Percentiles rank a stretch among this genome's conserved stretches.
phyloP scores from a whole-genome alignment of 2,113 vertebrate genomes.

The Ictalurus furcatus region DNA sequence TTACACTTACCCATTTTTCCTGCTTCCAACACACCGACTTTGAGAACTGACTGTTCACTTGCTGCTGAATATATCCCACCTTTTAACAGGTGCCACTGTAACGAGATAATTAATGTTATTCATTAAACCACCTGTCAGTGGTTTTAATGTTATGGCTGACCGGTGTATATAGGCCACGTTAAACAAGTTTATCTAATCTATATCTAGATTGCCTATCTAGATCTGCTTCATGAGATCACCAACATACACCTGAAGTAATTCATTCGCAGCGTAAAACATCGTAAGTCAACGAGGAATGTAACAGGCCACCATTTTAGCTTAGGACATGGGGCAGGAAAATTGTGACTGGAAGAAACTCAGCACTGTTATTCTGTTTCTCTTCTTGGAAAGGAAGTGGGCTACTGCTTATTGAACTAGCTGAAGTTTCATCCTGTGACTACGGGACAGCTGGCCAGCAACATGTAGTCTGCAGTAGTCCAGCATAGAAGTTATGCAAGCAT shows the following conservation, averaged over 20 bases:
- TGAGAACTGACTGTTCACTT: too few relatives aligned
- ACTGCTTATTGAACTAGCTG: background rate
- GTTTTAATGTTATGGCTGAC: too few relatives aligned
- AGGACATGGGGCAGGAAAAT: background rate
- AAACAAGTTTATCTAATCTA: background rate
- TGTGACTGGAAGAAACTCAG: background rate
- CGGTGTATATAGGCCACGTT: too few relatives aligned
- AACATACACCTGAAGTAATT: background rate
- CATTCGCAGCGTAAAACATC: background rate
- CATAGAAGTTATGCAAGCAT: background rate
- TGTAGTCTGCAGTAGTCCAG: background rate
- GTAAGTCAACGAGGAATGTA: background rate
- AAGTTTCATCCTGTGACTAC: background rate
- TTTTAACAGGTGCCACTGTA: too few relatives aligned
- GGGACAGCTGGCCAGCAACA: background rate
- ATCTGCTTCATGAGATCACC: background rate
- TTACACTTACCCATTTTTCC: too few relatives aligned
- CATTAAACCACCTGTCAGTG: too few relatives aligned
- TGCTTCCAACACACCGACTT: too few relatives aligned
- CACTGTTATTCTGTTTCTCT: background rate
- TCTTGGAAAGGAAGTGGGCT: background rate
- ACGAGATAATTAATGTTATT: too few relatives aligned
- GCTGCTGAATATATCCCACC: too few relatives aligned
- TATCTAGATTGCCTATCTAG: background rate
- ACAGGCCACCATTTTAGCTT: background rate